These are phyloP conservation scores for Bombus pyrosoma DNA, from an alignment of 1,140 invertebrate species.

Conservation along the genomic window DNA sequence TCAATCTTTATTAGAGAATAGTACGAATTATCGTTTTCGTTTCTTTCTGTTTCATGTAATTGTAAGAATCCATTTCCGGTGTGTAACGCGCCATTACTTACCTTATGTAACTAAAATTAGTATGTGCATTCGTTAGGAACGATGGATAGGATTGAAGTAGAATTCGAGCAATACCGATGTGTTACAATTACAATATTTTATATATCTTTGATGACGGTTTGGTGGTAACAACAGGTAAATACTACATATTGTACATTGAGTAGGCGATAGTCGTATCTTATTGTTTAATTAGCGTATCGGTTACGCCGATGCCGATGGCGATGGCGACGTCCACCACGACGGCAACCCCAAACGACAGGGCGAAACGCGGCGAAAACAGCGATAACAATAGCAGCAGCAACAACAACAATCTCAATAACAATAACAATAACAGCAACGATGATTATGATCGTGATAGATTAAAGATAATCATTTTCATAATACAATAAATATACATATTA, in stretches of 20 bases:
- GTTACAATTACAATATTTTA: slow-evolving; percentile 83
- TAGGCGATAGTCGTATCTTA: slow-evolving; percentile 82
- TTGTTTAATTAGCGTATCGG: slow-evolving; percentile 72
- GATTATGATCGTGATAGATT: slow-evolving; percentile 46
- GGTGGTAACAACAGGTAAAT: slow-evolving; percentile 84
- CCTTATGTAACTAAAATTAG: neutral
- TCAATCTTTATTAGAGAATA: neutral
- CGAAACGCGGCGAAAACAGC: slow-evolving; percentile 50
- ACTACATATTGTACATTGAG: slow-evolving; percentile 84
- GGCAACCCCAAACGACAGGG: slow-evolving; percentile 50
- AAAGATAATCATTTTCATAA: slow-evolving; percentile 50
- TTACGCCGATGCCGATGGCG: slow-evolving; percentile 50
- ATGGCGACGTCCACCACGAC: slow-evolving; percentile 44
- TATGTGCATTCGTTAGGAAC: neutral
- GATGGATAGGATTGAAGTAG: neutral
- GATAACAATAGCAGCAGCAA: slow-evolving; percentile 61
- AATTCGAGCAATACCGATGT: slow-evolving; percentile 53
- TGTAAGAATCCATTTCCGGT: neutral
- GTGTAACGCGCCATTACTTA: neutral
- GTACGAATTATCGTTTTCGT: neutral
- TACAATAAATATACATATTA: slow-evolving; percentile 33
- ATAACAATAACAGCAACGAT: slow-evolving; percentile 66
- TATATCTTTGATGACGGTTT: slow-evolving; percentile 83
- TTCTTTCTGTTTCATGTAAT: neutral
- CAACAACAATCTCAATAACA: slow-evolving; percentile 64